Evolutionary conservation across 2,797 vertebrate genomes (phyloP).

Genomic region (Sebastes taczanowskii): DNA sequence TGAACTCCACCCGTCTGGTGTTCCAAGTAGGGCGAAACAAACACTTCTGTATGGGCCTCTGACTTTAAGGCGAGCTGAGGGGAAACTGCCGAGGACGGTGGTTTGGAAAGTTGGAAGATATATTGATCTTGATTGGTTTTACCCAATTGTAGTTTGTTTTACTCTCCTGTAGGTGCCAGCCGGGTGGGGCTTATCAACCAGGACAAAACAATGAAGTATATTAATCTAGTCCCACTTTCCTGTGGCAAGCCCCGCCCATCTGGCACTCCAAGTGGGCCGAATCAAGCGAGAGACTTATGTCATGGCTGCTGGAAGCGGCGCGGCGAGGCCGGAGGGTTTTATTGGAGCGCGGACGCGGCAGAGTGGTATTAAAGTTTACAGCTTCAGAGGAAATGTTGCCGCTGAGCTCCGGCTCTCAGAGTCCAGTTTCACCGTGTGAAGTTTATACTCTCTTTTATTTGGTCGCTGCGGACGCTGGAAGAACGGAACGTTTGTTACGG

Average conservation of each 20-base stretch:
- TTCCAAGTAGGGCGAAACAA: not conserved
- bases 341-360: constrained; percentile 15
- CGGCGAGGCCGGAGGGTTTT: constrained; percentile 1
- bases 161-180: not conserved
- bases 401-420: constrained; percentile 14
- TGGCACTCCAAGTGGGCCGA: constrained; percentile 14
- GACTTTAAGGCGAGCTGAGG: not conserved
- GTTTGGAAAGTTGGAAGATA: not conserved
- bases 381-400: constrained; percentile 46
- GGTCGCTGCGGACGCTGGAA: constrained; percentile 23
- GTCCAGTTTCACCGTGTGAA: constrained; percentile 38
- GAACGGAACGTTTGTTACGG: constrained; percentile 48
- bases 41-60: not conserved
- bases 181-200: not conserved
- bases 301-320: constrained; percentile 9
- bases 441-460: constrained; percentile 46
- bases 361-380: constrained; percentile 49
- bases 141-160: constrained; percentile 12
- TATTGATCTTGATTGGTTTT: not conserved
- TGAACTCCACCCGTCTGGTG: constrained; percentile 7
- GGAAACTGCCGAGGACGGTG: not conserved
- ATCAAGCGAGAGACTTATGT: constrained; percentile 30
- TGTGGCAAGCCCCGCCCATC: constrained; percentile 30
- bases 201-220: not conserved
- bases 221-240: not conserved